phyloP scores from a whole-genome alignment of 1,140 invertebrate genomes.

The Platyscapa corneri region DNA sequence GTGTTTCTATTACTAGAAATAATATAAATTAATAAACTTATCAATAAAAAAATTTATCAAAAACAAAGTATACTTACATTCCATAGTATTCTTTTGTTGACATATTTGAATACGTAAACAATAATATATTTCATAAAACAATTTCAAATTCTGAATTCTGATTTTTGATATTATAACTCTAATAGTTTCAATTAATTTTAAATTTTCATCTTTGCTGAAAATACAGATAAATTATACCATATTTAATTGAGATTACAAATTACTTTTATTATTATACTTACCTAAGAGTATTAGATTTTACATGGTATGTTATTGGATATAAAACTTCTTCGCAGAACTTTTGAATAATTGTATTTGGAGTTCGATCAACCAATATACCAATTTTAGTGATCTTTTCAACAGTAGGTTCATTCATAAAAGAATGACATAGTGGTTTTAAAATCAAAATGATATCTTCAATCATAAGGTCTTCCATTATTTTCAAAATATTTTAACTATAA shows the following conservation, averaged over 20 bases:
- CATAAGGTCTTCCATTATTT: slow-evolving; percentile 41
- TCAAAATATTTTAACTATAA: not conserved
- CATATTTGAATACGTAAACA: slow-evolving; percentile 73
- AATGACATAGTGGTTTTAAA: slow-evolving; percentile 75
- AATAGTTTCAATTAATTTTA: slow-evolving; percentile 71
- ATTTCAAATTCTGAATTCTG: slow-evolving; percentile 69
- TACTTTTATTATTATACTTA: slow-evolving; percentile 57
- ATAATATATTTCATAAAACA: slow-evolving; percentile 74
- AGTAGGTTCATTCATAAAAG: slow-evolving; percentile 70
- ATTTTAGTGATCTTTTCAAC: slow-evolving; percentile 64
- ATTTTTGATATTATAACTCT: slow-evolving; percentile 68
- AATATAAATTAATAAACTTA: slow-evolving; percentile 61
- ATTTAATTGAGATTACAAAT: slow-evolving; percentile 60
- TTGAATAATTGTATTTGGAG: slow-evolving; percentile 70
- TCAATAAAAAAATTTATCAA: slow-evolving; percentile 57
- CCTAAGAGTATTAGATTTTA: slow-evolving; percentile 70
- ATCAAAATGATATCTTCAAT: slow-evolving; percentile 58
- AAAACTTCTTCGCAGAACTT: slow-evolving; percentile 74
- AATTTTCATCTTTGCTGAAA: slow-evolving; percentile 70
- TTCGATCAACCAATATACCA: slow-evolving; percentile 58
- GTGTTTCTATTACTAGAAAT: slow-evolving; percentile 66
- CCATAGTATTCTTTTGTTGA: slow-evolving; percentile 69
- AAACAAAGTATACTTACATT: slow-evolving; percentile 67
- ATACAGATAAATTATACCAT: slow-evolving; percentile 53
- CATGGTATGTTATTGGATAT: slow-evolving; percentile 73